Evolutionary conservation across 2,113 vertebrate species (phyloP).

Genomic region (Hystrix brachyura): DNA sequence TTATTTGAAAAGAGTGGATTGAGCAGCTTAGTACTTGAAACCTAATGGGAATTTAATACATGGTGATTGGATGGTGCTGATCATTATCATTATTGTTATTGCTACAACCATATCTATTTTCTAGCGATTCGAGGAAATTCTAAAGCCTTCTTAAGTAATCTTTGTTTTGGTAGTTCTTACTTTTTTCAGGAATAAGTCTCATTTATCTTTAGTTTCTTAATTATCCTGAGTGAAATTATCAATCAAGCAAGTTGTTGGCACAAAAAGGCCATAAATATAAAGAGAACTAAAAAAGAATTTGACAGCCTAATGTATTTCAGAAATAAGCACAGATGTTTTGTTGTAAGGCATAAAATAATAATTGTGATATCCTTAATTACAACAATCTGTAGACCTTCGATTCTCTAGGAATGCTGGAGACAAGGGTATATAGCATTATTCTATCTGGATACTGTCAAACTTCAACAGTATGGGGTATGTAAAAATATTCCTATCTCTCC

Average conservation of each 20-base stretch:
- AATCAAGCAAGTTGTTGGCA: neutral
- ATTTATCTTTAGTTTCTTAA: constrained; percentile 15
- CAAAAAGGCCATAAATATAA: neutral
- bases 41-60: neutral
- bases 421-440: neutral
- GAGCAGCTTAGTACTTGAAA: neutral
- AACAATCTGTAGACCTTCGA: neutral
- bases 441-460: neutral
- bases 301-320: neutral
- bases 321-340: neutral
- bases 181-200: neutral
- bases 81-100: neutral
- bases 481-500: neutral
- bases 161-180: neutral
- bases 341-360: neutral
- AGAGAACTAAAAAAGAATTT: neutral
- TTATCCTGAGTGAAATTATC: constrained; percentile 15
- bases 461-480: neutral
- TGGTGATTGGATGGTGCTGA: neutral
- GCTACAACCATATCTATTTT: neutral
- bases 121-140: neutral
- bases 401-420: neutral
- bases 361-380: neutral
- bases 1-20: neutral
- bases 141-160: neutral